Base-by-base conservation (phyloP, 1,140 invertebrate species). In the Euborellia annulipes region DNA sequence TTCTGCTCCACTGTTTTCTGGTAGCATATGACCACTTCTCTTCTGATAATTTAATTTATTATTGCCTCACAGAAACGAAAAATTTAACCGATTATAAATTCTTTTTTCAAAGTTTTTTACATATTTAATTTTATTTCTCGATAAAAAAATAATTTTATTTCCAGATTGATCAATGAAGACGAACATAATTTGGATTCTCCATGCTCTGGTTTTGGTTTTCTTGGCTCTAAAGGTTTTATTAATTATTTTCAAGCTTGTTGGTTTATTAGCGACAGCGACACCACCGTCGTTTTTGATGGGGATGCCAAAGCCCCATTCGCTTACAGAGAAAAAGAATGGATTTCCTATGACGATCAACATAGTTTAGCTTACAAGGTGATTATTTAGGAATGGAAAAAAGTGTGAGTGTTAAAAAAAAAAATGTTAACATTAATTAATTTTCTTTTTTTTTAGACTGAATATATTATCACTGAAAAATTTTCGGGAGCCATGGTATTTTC, bases 281-380 rank as follows among this genome's bases (percentile, higher is more conserved):
- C 73, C 0, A 55, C 54, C 8, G 59, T 65, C 3, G 62, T 71
- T 13, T 81, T 76, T 55, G 79, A 89, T 52, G 56, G 69, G 7
- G 69, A 79, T 18, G 77, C 76, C 17, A 67, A 69, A 50, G 85
- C 85, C 14, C 87, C 88, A 2, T 95, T 88, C 65, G 67, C 82
- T 3, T 79, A 76, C 45, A 72, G 71, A 39, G 65, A 69, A 27
- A 64, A 66, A 3, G 82, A 92, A 57, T 96, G 91, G 91, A 74
- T 93, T 38, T 88, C 88, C 0, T 95, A 80, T 60, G 91, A 95
- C 50, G 75, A 88, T 58, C 62, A 68, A 3, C 57, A 67, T 27
- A 94, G 87, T 62, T 64, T 87, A 0, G 66, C 58, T 43, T 72
- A 73, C 54, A 92, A 92, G 63, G 75, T 78, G 62, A 55, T 34